Base-by-base conservation (phyloP, 2,797 vertebrate species). In the Accipiter minullus region DNA sequence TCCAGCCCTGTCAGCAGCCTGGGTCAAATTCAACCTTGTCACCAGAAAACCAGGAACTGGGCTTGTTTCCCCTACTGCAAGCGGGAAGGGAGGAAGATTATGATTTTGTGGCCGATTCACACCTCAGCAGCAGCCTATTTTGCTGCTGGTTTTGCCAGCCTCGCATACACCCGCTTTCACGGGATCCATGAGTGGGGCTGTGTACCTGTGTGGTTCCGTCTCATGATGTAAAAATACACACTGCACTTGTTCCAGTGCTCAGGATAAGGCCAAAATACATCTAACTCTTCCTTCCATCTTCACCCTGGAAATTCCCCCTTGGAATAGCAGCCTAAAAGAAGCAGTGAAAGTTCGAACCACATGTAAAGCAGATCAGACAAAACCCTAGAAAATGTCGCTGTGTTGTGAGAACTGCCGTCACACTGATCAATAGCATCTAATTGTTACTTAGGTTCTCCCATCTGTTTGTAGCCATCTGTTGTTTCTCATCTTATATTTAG, bases 401-500 rank as follows among this genome's bases (percentile, higher is more conserved):
- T 40, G 40, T 53, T 86, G 84, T 91, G 48, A 91, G 89, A 75
- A 72, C 53, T 80, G 89, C 75, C 20, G 0, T 94, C 91, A 56
- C 6, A 80, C 87, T 83, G 91, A 95, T 95, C 96, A 96, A 95
- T 95, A 95, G 68, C 84, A 77, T 86, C 72, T 93, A 94, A 96
- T 96, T 97, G 95, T 96, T 95, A 77, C 94, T 95, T 92, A 80
- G 84, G 45, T 80, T 95, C 53, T 36, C 72, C 94, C 95, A 96
- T 96, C 96, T 96, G 95, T 83, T 88, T 95, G 93, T 50, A 93
- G 87, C 92, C 96, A 97, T 96, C 96, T 96, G 94, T 55, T 91
- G 80, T 97, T 96, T 92, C 94, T 85, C 17, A 5, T 92, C 68
- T 76, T 86, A 90, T 90, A 68, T 83, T 92, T 96, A 89, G 80